These are phyloP conservation scores for Ancistrus triradiatus DNA, from an alignment of 2,113 vertebrate species.

Conservation along the genomic window DNA sequence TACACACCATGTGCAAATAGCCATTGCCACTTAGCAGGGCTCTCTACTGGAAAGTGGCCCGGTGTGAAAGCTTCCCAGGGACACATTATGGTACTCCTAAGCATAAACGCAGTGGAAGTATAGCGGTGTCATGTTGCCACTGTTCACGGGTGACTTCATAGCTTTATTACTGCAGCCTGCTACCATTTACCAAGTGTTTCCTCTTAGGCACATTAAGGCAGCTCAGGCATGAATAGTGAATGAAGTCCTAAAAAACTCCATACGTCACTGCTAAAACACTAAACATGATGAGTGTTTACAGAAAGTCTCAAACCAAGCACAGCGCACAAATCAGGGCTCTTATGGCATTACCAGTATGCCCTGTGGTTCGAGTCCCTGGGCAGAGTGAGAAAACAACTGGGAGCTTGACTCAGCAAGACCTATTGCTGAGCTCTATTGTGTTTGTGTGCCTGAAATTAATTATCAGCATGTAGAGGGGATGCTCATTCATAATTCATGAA, in stretches of 20 bases:
- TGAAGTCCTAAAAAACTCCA: constrained; percentile 15
- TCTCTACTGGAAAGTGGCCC: neutral
- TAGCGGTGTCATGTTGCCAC: constrained; percentile 10
- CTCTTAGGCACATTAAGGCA: constrained; percentile 9
- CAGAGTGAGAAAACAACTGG: constrained; percentile 41
- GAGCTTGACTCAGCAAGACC: constrained; percentile 49
- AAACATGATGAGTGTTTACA: constrained; percentile 1
- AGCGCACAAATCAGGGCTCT: neutral
- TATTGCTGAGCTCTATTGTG: constrained; percentile 39
- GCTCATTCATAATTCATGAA: constrained; percentile 43
- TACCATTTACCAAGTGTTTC: neutral
- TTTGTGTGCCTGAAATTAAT: constrained; percentile 37
- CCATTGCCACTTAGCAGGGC: constrained; percentile 21
- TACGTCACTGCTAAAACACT: constrained; percentile 13
- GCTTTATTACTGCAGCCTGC: constrained; percentile 5
- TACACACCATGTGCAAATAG: constrained; percentile 4
- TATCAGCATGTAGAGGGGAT: constrained; percentile 32
- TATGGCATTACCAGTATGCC: neutral
- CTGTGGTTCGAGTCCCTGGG: constrained; percentile 3
- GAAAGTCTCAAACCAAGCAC: neutral
- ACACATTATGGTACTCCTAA: constrained; percentile 24
- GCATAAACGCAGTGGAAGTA: constrained; percentile 6
- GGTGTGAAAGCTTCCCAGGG: constrained; percentile 26
- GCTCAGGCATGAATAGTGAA: constrained; percentile 11
- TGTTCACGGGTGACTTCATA: constrained; percentile 23